Percentiles rank a stretch among this genome's conserved stretches.
Evolutionary conservation across 2,113 vertebrate genomes (phyloP).

Genomic region (Syrmaticus mikado): DNA sequence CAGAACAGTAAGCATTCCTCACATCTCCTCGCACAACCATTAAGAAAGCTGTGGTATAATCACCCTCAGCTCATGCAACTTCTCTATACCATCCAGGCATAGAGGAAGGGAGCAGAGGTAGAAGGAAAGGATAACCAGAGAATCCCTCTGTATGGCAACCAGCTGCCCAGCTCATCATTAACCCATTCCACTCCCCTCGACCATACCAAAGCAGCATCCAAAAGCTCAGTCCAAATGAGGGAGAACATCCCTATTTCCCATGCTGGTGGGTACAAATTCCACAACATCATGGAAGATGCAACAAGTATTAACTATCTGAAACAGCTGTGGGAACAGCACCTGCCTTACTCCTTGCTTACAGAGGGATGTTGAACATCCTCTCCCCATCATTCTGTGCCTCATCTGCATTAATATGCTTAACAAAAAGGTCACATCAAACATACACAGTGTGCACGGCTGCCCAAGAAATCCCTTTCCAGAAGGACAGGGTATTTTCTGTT

Average conservation of each 20-base stretch:
- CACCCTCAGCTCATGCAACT: not conserved
- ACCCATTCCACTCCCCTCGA: not conserved
- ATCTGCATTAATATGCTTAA: not conserved
- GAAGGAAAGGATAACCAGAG: not conserved
- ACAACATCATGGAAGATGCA: not conserved
- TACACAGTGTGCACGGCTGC: rapidly evolving
- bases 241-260: not conserved
- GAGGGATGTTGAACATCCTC: not conserved
- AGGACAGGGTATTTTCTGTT: not conserved
- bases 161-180: not conserved
- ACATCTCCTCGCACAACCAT: not conserved
- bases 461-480: not conserved
- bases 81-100: not conserved
- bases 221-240: not conserved
- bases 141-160: not conserved
- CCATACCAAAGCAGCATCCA: not conserved
- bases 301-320: conserved; percentile 29
- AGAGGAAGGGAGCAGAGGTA: not conserved
- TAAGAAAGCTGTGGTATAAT: conserved; percentile 2
- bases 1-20: not conserved
- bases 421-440: not conserved
- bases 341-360: not conserved
- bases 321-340: not conserved
- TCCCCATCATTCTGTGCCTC: not conserved
- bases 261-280: not conserved